Base-by-base conservation (phyloP, 2,797 vertebrate species). In the Anas flavirostris region DNA sequence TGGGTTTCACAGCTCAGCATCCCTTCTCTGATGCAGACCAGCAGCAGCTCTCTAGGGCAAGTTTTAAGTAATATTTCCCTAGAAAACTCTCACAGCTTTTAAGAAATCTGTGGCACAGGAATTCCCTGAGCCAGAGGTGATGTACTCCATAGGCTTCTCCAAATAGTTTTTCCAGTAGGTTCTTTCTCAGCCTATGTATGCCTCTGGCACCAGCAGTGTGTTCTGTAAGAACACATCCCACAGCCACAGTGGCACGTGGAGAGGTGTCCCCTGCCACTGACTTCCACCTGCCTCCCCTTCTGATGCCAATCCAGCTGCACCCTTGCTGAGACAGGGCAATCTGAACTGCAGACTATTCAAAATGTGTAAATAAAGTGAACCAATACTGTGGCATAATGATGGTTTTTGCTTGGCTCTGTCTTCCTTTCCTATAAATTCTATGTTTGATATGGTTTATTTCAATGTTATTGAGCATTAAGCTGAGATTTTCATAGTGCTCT, bases 1-100 rank as follows among this genome's bases (percentile, higher is more conserved):
- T 1, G 9, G 9, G 7, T 56, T 28, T n/a, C 0, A 0, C 7
- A 77, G 46, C 46, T 74, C 79, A 21, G 60, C 4, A 14, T 4
- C 9, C 23, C 22, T 46, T 59, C 72, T 70, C 35, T 2, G 2
- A 55, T 9, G 6, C 0, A 4, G n/a, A 63, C 5, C 37, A 80
- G 31, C 46, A 73, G 53, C 67, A 92, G 55, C 33, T 58, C 50
- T 69, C 41, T 9, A 53, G 33, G 75, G 17, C 18, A 84, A 63
- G 23, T 16, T 46, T 58, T 52, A 10, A 21, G 28, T 8, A 37
- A 3, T 4, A 58, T 17, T 69, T 70, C 50, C 41, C 63, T 16
- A 35, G 62, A 89, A 95, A 79, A 46, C 19, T 46, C 25, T 29
- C 18, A 19, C 41, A 55, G n/a, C 6, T 7, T 77, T 59, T 82